These are phyloP conservation scores for Aleadryas rufinucha DNA, from an alignment of 2,113 vertebrate genomes.

Conservation along the genomic window DNA sequence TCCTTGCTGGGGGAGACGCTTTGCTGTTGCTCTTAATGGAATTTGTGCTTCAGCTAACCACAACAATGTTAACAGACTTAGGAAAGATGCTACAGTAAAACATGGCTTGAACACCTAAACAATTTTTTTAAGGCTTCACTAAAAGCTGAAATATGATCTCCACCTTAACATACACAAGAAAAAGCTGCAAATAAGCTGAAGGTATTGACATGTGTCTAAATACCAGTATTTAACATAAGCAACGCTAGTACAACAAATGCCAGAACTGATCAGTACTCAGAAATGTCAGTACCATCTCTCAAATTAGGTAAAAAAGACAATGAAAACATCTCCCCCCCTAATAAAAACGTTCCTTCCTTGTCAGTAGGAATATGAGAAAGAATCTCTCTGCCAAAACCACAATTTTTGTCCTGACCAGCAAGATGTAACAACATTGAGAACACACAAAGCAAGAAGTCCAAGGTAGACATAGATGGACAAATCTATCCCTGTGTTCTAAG, in stretches of 20 bases:
- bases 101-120: background rate
- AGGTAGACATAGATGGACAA: background rate
- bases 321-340: fast-evolving
- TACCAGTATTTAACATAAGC: background rate
- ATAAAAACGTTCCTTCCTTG: background rate
- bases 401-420: background rate
- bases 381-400: background rate
- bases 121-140: background rate
- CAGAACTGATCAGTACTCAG: background rate
- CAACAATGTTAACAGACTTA: background rate
- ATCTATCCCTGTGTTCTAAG: background rate
- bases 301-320: background rate
- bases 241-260: background rate
- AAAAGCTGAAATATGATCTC: background rate
- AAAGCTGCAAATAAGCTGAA: background rate
- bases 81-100: background rate
- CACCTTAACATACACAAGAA: background rate
- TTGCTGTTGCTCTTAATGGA: background rate
- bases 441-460: background rate
- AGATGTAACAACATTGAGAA: background rate
- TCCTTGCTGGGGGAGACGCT: background rate
- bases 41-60: background rate
- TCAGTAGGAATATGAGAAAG: background rate
- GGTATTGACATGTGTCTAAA: background rate
- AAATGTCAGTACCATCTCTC: background rate